These are phyloP conservation scores for Nemurella pictetii DNA, from an alignment of 2,888 invertebrate species.

Conservation along the genomic window DNA sequence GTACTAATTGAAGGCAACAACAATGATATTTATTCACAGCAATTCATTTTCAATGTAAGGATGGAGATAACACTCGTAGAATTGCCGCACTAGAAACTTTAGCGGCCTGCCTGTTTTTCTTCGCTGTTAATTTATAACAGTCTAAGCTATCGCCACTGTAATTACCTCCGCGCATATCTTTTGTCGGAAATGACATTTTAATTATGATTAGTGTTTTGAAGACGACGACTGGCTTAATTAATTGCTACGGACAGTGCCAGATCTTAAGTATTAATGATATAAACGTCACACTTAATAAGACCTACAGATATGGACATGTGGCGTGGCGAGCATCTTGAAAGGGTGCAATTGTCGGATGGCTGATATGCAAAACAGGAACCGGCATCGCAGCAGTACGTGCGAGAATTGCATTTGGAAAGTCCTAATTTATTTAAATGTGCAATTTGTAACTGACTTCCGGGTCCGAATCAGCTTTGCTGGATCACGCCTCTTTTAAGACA, in stretches of 20 bases:
- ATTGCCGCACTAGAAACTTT: not conserved
- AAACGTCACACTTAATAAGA: too few relatives aligned
- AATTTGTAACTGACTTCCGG: too few relatives aligned
- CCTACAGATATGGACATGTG: too few relatives aligned
- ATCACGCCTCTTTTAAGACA: too few relatives aligned
- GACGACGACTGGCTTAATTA: not conserved
- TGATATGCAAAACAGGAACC: not conserved
- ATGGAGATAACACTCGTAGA: not conserved
- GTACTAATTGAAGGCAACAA: not conserved
- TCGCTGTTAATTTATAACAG: not conserved
- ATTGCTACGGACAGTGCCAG: not conserved
- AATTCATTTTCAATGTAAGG: not conserved
- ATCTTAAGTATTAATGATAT: not conserved
- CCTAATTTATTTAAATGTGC: not conserved
- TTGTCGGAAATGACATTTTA: slow-evolving; percentile 1
- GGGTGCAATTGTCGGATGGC: not conserved
- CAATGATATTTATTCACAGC: not conserved
- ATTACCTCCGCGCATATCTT: not conserved
- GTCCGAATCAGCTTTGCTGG: too few relatives aligned
- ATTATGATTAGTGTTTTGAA: slow-evolving; percentile 9
- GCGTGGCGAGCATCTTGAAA: too few relatives aligned
- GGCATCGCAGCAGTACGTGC: not conserved
- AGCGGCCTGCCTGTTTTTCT: not conserved
- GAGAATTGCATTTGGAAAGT: not conserved
- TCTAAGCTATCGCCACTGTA: not conserved